These are phyloP conservation scores for Psilanteris sp. DNA, from an alignment of 1,140 invertebrate species.

Conservation along the genomic window DNA sequence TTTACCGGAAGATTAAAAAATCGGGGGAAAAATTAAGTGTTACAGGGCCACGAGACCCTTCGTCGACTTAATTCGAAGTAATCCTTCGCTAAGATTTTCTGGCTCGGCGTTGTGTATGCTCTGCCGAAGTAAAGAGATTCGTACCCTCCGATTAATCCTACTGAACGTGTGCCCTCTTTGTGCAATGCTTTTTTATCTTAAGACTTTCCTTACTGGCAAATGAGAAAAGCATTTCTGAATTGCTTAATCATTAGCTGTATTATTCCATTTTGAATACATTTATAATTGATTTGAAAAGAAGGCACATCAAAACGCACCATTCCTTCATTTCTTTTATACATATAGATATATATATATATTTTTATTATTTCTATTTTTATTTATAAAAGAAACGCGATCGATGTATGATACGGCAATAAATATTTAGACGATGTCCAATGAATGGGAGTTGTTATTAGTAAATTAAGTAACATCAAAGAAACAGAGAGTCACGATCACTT, in stretches of 20 bases:
- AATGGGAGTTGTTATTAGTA: slow-evolving; percentile 77
- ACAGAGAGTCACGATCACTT: slow-evolving; percentile 75
- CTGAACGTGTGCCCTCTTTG: slow-evolving; percentile 61
- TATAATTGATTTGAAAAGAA: slow-evolving; percentile 18
- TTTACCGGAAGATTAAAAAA: slow-evolving; percentile 81
- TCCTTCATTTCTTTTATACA: no score
- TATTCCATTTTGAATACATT: slow-evolving; percentile 29
- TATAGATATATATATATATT: no score
- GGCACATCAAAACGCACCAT: neutral
- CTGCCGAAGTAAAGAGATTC: slow-evolving; percentile 50
- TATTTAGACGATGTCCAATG: slow-evolving; percentile 74
- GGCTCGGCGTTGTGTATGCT: slow-evolving; percentile 46
- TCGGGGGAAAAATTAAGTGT: slow-evolving; percentile 81
- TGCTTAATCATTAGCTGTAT: slow-evolving; percentile 43
- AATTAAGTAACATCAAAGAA: slow-evolving; percentile 80
- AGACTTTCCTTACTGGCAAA: slow-evolving; percentile 46
- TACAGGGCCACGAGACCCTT: slow-evolving; percentile 76
- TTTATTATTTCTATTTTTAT: no score
- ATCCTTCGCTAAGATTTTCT: slow-evolving; percentile 78
- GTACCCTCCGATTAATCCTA: slow-evolving; percentile 64
- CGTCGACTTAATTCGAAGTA: slow-evolving; percentile 78
- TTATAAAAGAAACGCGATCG: slow-evolving; percentile 68
- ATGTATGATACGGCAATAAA: slow-evolving; percentile 75
- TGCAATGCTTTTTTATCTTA: slow-evolving; percentile 61
- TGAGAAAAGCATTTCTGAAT: slow-evolving; percentile 48